These are phyloP conservation scores for Tiliqua scincoides DNA, from an alignment of 2,113 vertebrate species.

Conservation along the genomic window DNA sequence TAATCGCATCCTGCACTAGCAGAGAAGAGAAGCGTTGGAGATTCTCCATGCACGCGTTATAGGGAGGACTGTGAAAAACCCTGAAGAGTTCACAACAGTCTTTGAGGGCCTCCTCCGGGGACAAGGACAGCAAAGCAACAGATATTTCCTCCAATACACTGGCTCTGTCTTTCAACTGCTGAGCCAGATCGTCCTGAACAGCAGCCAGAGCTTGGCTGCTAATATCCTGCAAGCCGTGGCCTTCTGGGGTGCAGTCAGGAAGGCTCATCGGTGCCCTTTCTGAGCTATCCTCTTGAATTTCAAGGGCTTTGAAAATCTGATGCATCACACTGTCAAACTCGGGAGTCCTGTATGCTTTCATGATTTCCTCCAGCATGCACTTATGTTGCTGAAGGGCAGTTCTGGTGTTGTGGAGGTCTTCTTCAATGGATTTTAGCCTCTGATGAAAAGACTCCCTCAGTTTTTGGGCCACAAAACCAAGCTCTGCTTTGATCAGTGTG, in stretches of 20 bases:
- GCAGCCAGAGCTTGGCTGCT: conserved; percentile 75
- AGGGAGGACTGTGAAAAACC: conserved; percentile 76
- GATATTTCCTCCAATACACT: conserved; percentile 82
- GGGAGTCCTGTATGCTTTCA: conserved; percentile 79
- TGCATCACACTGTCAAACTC: conserved; percentile 81
- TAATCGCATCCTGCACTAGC: conserved; percentile 88
- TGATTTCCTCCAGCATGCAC: conserved; percentile 78
- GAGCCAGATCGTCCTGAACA: conserved; percentile 83
- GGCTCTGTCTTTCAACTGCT: conserved; percentile 88
- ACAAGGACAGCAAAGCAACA: conserved; percentile 79
- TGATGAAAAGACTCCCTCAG: conserved; percentile 84
- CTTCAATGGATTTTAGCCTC: conserved; percentile 83
- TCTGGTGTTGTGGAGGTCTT: conserved; percentile 83
- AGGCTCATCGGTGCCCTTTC: conserved; percentile 52
- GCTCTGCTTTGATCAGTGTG: conserved; percentile 84
- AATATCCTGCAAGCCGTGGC: conserved; percentile 48
- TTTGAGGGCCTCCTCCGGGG: conserved; percentile 63
- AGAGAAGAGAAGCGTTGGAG: conserved; percentile 79
- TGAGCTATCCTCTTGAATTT: conserved; percentile 56
- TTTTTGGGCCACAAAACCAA: conserved; percentile 84
- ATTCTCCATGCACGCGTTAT: conserved; percentile 66
- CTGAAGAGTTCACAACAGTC: conserved; percentile 79
- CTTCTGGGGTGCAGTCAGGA: conserved; percentile 76
- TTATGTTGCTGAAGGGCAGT: conserved; percentile 85
- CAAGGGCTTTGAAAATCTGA: conserved; percentile 78